These are phyloP conservation scores for Anabacerthia variegaticeps DNA, from an alignment of 2,797 vertebrate genomes.

Conservation along the genomic window DNA sequence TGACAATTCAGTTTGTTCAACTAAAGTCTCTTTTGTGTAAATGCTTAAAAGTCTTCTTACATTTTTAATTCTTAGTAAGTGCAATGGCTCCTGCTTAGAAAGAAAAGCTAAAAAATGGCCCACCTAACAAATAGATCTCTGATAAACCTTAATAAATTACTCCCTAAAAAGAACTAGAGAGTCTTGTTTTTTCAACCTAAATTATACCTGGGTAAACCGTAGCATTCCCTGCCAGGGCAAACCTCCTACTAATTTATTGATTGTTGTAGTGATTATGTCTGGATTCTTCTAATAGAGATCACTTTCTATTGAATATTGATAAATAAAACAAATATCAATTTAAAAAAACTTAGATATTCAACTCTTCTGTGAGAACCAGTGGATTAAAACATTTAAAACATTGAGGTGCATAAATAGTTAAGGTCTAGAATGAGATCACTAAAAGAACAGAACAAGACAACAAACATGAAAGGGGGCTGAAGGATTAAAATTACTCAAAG, in stretches of 20 bases:
- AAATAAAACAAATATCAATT: not conserved
- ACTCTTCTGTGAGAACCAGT: not conserved
- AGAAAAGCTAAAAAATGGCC: not conserved
- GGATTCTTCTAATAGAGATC: not conserved
- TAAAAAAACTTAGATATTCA: not conserved
- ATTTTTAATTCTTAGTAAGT: not conserved
- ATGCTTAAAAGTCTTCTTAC: not conserved
- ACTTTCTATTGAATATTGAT: not conserved
- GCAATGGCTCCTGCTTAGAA: not conserved
- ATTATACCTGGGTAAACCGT: not conserved
- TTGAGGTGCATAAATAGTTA: not conserved
- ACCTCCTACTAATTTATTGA: not conserved
- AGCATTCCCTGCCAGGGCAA: not conserved
- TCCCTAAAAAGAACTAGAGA: not conserved
- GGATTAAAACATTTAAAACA: conserved; percentile 5
- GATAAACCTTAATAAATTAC: not conserved
- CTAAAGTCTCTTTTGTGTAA: not conserved
- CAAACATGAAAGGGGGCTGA: not conserved
- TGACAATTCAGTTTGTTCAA: not conserved
- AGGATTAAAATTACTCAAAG: not conserved
- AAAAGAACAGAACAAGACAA: conserved; percentile 1
- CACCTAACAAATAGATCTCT: not conserved
- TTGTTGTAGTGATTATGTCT: not conserved
- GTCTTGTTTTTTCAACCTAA: not conserved
- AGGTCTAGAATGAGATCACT: not conserved